Evolutionary conservation across 2,797 vertebrate species (phyloP), one percentile per base, ranked within the genome.

Genomic region (Mormyrus hasselquistii): DNA sequence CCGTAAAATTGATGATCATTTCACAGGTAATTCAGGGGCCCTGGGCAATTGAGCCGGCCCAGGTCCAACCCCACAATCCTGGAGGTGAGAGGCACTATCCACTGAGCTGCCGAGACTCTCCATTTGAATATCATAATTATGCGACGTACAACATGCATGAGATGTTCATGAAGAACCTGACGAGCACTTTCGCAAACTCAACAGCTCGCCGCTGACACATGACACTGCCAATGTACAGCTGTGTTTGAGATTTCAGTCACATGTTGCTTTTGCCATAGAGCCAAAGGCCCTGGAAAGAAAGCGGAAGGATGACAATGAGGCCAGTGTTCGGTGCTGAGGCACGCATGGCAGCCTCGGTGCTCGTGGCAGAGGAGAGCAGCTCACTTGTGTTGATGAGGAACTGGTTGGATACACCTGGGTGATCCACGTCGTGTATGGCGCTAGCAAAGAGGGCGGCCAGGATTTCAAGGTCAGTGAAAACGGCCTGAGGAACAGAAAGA

Each of bases 301-400:
- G 25, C 1, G 25, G 3, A 29, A 29, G 29, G 12, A 69, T 69
- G 25, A 69, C 65, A 73, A 38, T 38, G 29, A 38, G 12, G 29
- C 65, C 65, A 38, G 16, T 14, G 14, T 38, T 38, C 6, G 41
- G 14, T 2, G 38, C 7, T 8, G 38, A 9, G 38, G 5, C 2
- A 5, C 25, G 4, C 83, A 34, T 50, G 16, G 55, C 16, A 83
- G 88, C 34, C 49, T 50, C 34, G 1, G 50, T 57, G 49, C 59
- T 44, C 34, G 41, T 14, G 59, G 12, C 59, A 76, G 57, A 19
- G 29, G 25, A 57, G 3, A 29, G 25, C 47, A 91, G 94, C 97
- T 97, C 93, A 99, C 98, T 98, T 92, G 98, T 99, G 94, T 97
- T 99, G 93, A 99, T 98, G 94, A 99, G 97, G 91, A 99, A 99